Base-by-base conservation (phyloP, 2,113 vertebrate species). In the Echinops telfairi region DNA sequence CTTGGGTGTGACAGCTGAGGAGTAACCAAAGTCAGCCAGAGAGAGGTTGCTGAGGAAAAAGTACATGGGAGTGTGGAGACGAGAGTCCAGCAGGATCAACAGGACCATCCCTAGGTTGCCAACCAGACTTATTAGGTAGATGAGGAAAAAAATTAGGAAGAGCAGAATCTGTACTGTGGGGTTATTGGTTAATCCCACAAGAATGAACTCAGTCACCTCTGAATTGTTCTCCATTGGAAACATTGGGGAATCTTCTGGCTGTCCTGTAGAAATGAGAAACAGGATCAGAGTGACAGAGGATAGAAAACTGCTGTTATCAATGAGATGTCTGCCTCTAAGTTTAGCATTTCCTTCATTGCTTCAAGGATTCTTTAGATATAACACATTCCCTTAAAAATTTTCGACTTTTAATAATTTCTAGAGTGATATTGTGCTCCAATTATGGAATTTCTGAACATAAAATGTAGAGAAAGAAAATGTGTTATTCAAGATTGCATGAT, bases 51-150 rank as follows among this genome's bases (percentile, higher is more conserved):
- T 92, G 36, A 92, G 66, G 38, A 92, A 62, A 25, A 47, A 33
- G 68, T 92, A 85, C 94, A 90, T 88, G 29, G 90, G 95, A 0
- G 31, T 86, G 33, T 88, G 87, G 75, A 94, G 95, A 36, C 0
- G 53, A 8, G 90, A 78, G 68, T 88, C 94, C 90, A 86, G 1
- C 3, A 94, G 40, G 19, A 94, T 43, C 83, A 79, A 2, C 0
- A 1, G 0, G 0, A 31, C 3, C 40, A 83, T 36, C 6, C 94
- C 90, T 60, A 94, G 27, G 64, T 91, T 96, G 20, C 95, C 96
- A 12, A 38, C 0, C 62, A 94, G 7, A 43, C 38, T 83, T 83
- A 84, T 31, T n/a, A 91, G 43, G 58, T 71, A 92, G 58, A 94
- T 15, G 29, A 96, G 84, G 9, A 87, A 6, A 16, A 86, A 95